Conservation (phyloP, 2,888 invertebrate genomes). For the Drosophila putrida region DNA sequence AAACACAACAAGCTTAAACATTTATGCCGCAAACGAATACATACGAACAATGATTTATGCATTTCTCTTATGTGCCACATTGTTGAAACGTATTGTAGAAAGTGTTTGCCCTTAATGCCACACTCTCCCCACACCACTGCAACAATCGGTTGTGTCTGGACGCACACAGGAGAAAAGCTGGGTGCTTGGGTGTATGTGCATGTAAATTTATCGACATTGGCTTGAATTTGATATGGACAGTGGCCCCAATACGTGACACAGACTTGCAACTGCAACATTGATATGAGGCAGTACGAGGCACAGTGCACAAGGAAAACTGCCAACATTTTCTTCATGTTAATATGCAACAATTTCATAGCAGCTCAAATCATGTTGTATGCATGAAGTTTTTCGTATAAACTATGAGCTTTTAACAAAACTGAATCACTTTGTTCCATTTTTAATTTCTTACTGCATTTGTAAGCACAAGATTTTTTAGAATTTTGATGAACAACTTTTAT, state of each 20-base stretch:
- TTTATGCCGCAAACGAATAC: slow-evolving; percentile 53
- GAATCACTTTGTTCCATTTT: too few relatives aligned
- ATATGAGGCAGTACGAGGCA: not conserved
- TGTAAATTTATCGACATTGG: slow-evolving; percentile 33
- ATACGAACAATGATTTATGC: slow-evolving; percentile 65
- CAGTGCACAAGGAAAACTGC: not conserved
- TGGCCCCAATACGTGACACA: slow-evolving; percentile 22
- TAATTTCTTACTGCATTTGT: too few relatives aligned
- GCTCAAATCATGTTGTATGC: not conserved
- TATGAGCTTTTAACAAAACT: not conserved
- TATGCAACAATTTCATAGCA: too few relatives aligned
- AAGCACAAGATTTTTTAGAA: too few relatives aligned
- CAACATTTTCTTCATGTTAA: not conserved
- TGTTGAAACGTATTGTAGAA: slow-evolving; percentile 58
- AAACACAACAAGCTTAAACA: slow-evolving; percentile 53
- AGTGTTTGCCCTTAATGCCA: not conserved
- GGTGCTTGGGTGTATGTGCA: not conserved
- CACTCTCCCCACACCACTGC: not conserved
- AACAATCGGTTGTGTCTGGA: slow-evolving; percentile 28
- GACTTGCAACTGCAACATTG: slow-evolving; percentile 5
- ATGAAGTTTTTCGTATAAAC: not conserved
- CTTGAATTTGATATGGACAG: slow-evolving; percentile 31
- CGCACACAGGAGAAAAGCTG: not conserved
- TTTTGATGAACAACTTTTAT: too few relatives aligned
- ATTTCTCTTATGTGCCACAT: slow-evolving; percentile 67